Conservation (phyloP, 1,140 invertebrate genomes). For the Bombus breviceps region DNA sequence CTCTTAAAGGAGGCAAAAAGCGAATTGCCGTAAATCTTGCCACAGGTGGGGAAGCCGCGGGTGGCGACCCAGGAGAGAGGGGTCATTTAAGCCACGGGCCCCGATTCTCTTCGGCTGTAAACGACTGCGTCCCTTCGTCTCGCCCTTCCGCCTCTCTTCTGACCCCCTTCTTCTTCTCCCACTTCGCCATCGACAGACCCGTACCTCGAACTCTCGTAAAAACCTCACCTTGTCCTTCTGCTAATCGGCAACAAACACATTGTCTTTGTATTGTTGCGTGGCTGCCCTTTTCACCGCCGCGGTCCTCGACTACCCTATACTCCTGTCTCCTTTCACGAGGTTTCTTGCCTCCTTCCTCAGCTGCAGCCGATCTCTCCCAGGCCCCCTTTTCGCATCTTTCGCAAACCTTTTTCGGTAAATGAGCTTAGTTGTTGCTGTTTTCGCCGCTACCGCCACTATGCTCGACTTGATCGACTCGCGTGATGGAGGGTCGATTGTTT, state of each 20-base stretch:
- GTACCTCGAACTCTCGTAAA: slow-evolving; percentile 64
- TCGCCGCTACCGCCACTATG: background rate
- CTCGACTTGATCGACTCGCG: slow-evolving; percentile 27
- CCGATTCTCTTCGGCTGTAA: slow-evolving; percentile 81
- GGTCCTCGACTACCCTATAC: background rate
- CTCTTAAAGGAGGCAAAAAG: slow-evolving; percentile 74
- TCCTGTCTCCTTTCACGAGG: background rate
- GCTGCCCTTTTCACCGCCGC: slow-evolving; percentile 39
- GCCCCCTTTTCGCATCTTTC: slow-evolving; percentile 3
- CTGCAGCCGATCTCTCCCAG: background rate
- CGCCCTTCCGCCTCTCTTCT: slow-evolving; percentile 28
- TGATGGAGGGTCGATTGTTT: background rate
- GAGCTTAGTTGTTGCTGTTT: slow-evolving; percentile 18
- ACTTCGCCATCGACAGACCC: background rate
- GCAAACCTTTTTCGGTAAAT: slow-evolving; percentile 47
- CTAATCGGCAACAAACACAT: slow-evolving; percentile 71
- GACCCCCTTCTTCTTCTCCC: background rate
- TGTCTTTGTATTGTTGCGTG: slow-evolving; percentile 67
- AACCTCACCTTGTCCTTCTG: slow-evolving; percentile 66
- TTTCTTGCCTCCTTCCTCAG: slow-evolving; percentile 30
- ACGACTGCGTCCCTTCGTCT: slow-evolving; percentile 69
- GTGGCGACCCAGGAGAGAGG: slow-evolving; percentile 58
- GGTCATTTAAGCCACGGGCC: slow-evolving; percentile 77
- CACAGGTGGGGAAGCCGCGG: slow-evolving; percentile 53
- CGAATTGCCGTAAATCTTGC: slow-evolving; percentile 76